Base-by-base conservation (phyloP, 2,113 vertebrate genomes). In the Gambusia affinis region DNA sequence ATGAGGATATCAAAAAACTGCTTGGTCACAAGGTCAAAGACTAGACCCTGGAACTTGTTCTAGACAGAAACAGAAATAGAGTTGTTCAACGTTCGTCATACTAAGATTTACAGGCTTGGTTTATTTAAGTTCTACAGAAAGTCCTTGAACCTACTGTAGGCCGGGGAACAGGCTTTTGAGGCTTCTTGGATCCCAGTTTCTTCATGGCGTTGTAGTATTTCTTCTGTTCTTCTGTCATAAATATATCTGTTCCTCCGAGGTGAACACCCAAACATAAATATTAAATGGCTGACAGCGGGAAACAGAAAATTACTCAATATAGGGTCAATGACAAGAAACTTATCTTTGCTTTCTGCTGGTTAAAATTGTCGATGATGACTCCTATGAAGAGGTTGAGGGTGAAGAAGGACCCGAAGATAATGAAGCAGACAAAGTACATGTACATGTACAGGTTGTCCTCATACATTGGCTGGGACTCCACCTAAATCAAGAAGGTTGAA, bases 121-220 rank as follows among this genome's bases (percentile, higher is more conserved):
- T n/a, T 12, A 0, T 15, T n/a, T n/a, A 54, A 44, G n/a, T 68
- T 42, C 30, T 29, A 39, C 6, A 44, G 8, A 60, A 39, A 37
- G 72, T 51, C 24, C 4, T 4, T 5, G 11, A 57, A 62, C 89
- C 51, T 92, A 99, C 98, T 92, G 93, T 80, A 1, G 98, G 98
- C 60, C 97, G 94, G 31, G 98, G 98, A 71, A 99, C 95, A 3
- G 97, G 97, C 86, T 98, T 99, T 91, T 96, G 96, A 8, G 97
- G 96, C 67, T 98, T 98, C 91, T 98, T 98, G 14, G 96, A 97
- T 67, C 97, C 97, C 0, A 98, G 94, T 79, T 98, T 97, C 89
- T 98, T 99, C 97, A 98, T 98, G 72, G 97, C 97, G 0, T 99
- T 98, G 62, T 99, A 99, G 85, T 98, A 98, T 90, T 99, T 99